Base-by-base conservation (phyloP, 2,888 invertebrate genomes). In the Boloria euphrosyne region DNA sequence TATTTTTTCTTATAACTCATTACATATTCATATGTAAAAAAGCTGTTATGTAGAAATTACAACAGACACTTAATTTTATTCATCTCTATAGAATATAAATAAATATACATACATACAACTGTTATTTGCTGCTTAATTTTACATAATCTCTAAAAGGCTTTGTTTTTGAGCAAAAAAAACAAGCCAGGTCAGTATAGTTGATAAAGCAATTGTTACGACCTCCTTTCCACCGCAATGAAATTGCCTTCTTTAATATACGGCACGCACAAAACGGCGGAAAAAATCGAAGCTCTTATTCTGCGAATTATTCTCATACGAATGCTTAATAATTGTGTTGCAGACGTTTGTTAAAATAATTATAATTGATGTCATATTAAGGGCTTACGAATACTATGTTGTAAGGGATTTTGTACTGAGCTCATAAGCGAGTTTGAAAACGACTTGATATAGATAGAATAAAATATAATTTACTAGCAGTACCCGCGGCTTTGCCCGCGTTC, bases 211-310 rank as follows among this genome's bases (percentile, higher is more conserved):
- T 69, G 66, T 63, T 69, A 69, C 68, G 66, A 72, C 71, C 64
- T 64, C 71, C 58, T 68, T 62, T 72, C 67, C 71, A 71, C 74
- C 74, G 69, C 75, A 68, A 66, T 67, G 60, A 73, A 77, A 78
- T 78, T 77, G 71, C 73, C 76, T 77, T 78, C 77, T 78, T 78
- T 78, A 78, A 72, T 62, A 67, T 73, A 70, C 27, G 70, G 74
- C 78, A 78, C 78, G 78, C 64, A 53, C 70, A 64, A 70, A 44
- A 60, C 60, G 18, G 38, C 43, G 65, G 69, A 72, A 74, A 71
- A 69, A 63, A 55, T 53, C 62, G 52, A 49, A 60, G 52, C 61
- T 70, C 69, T 69, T 69, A 70, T 64, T 59, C 18, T 58, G 62
- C 72, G 55, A 55, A 38, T 38, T 10, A 52, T 57, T 65, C 18